These are phyloP conservation scores for Chrysina gloriosa DNA, from an alignment of 2,888 invertebrate genomes.

Conservation along the genomic window DNA sequence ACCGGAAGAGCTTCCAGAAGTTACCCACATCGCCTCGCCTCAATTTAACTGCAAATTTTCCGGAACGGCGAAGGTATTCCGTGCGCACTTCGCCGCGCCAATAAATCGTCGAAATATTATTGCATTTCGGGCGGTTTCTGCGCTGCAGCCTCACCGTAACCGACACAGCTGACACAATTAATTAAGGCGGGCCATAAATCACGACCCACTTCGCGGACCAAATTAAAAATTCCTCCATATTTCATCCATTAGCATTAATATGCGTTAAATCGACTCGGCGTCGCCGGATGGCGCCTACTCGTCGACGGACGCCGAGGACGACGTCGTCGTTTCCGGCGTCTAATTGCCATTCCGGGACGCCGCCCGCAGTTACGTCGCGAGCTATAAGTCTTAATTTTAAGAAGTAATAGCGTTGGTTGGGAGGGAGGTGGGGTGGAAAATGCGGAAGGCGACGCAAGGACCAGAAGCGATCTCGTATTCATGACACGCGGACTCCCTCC, in stretches of 20 bases:
- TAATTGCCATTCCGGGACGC: conserved; percentile 48
- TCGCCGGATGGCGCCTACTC: conserved; percentile 7
- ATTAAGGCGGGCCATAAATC: conserved; percentile 53
- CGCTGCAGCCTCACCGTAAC: conserved; percentile 5
- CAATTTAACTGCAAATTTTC: too few species aligned
- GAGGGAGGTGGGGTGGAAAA: conserved; percentile 14
- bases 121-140: too few species aligned
- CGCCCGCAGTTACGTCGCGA: conserved; percentile 43
- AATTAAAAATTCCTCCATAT: conserved; percentile 57
- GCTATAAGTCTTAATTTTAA: conserved; percentile 51
- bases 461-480: conserved; percentile 45
- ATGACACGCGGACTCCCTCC: conserved; percentile 42
- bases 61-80: too few species aligned
- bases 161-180: conserved; percentile 46
- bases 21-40: too few species aligned
- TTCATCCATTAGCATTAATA: conserved; percentile 48
- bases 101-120: too few species aligned
- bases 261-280: conserved; percentile 25
- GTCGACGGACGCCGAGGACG: not conserved
- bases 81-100: too few species aligned
- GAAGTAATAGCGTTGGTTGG: conserved; percentile 42
- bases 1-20: too few species aligned
- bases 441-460: conserved; percentile 19
- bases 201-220: conserved; percentile 48
- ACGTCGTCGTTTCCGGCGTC: conserved; percentile 36